Conservation (phyloP, 2,113 vertebrate genomes). For the Melanocharis versteri region DNA sequence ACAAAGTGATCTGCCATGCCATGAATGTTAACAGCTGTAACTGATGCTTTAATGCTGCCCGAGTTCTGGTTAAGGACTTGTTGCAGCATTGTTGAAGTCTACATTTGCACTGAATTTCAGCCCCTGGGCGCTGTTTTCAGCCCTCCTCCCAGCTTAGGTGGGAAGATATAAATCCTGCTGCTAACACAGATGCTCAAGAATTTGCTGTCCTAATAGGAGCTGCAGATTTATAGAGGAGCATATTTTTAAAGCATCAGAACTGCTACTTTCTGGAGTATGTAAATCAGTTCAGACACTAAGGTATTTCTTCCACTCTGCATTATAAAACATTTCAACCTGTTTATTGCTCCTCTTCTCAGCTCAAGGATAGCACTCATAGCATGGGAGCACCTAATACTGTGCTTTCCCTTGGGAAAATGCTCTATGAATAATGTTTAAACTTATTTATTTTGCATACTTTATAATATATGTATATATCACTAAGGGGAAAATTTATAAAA, state of each 20-base stretch:
- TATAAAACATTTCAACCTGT: neutral
- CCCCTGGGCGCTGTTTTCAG: neutral
- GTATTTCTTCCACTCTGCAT: neutral
- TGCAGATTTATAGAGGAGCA: neutral
- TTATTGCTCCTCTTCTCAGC: neutral
- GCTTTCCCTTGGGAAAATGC: neutral
- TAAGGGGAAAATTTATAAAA: neutral
- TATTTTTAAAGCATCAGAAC: neutral
- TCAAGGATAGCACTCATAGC: neutral
- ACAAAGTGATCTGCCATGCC: neutral
- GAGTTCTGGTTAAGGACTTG: fast-evolving
- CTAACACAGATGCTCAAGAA: neutral
- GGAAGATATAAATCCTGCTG: neutral
- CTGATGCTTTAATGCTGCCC: neutral
- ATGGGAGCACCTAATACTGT: neutral
- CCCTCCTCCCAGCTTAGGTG: neutral
- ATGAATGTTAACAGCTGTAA: neutral
- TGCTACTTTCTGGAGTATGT: neutral
- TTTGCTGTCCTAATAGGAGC: neutral
- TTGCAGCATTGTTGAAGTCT: neutral
- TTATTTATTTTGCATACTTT: neutral
- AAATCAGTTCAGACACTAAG: neutral
- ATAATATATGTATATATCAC: neutral
- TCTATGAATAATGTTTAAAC: neutral
- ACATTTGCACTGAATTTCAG: neutral